A percentile compares a stretch with the other conserved stretches of the same genome.
phyloP scores from a whole-genome alignment of 2,888 invertebrate genomes.

The Resseliella maxima region DNA sequence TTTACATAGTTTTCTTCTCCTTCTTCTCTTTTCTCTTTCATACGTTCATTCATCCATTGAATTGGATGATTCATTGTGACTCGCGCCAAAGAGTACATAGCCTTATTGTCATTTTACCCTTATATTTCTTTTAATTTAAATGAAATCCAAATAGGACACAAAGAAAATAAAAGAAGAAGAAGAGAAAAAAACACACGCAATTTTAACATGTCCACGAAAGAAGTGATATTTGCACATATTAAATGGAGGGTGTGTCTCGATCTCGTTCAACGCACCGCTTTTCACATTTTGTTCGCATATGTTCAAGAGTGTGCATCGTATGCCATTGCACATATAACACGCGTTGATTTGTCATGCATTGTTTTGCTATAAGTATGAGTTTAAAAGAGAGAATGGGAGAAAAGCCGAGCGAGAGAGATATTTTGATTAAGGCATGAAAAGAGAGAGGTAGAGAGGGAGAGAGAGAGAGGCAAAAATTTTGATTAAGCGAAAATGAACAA shows the following conservation, averaged over 20 bases:
- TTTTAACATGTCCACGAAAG: not conserved
- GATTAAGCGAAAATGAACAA: too few species aligned
- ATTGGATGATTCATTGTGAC: slow-evolving; percentile 24
- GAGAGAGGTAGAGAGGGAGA: too few species aligned
- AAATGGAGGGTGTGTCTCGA: slow-evolving; percentile 38
- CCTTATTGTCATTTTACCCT: slow-evolving; percentile 32
- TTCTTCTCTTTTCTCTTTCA: not conserved
- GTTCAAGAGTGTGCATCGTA: slow-evolving; percentile 22
- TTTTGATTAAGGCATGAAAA: too few species aligned
- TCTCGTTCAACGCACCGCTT: not conserved
- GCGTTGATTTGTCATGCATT: slow-evolving; percentile 40
- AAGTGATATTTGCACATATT: slow-evolving; percentile 16
- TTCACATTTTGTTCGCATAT: slow-evolving; percentile 7
- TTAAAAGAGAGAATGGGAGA: too few species aligned
- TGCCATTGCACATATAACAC: slow-evolving; percentile 6
- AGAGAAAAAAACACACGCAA: too few species aligned
- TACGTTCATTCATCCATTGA: not conserved
- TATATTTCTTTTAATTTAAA: not conserved
- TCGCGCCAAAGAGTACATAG: not conserved
- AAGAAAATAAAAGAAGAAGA: too few species aligned
- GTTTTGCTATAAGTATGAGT: slow-evolving; percentile 9
- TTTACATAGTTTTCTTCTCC: not conserved
- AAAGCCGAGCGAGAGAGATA: too few species aligned
- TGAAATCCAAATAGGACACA: too few species aligned
- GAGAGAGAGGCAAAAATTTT: too few species aligned